Conservation (phyloP, 2,113 vertebrate species). For the Megaceryle maxima region DNA sequence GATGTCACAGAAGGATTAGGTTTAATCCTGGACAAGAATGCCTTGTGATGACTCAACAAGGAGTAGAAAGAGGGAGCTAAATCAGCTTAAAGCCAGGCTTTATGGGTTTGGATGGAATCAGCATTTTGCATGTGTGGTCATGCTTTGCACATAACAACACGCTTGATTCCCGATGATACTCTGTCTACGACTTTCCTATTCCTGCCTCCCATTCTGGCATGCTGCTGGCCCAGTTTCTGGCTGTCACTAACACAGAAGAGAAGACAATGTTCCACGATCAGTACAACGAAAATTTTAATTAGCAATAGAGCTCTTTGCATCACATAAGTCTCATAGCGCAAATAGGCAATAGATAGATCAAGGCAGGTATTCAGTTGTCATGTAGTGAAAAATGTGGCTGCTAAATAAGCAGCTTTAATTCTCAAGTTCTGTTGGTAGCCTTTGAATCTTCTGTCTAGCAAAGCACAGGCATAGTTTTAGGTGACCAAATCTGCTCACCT, state of each 20-base stretch:
- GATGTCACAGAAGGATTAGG: slow-evolving; percentile 68
- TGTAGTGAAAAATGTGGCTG: background rate
- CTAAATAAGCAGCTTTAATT: background rate
- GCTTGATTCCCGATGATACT: background rate
- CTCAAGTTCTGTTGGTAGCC: background rate
- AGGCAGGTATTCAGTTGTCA: background rate
- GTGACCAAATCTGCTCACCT: background rate
- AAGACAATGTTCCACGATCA: rapidly evolving
- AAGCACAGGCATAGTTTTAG: background rate
- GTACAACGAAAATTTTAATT: background rate
- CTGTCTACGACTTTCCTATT: background rate
- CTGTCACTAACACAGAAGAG: background rate
- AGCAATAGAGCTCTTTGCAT: background rate
- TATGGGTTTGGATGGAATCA: slow-evolving; percentile 48
- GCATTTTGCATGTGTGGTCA: slow-evolving; percentile 21
- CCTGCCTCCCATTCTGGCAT: background rate
- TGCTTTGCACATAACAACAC: background rate
- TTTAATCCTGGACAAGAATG: slow-evolving; percentile 57
- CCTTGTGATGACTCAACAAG: slow-evolving; percentile 64
- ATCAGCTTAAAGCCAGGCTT: slow-evolving; percentile 52
- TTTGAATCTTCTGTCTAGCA: background rate
- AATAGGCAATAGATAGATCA: background rate
- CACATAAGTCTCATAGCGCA: background rate
- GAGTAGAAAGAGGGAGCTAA: slow-evolving; percentile 41
- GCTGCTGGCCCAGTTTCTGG: background rate